Evolutionary conservation across 2,888 invertebrate species (phyloP), one percentile per base, ranked within the genome.

Genomic region (Zhuqinia jingwanae): DNA sequence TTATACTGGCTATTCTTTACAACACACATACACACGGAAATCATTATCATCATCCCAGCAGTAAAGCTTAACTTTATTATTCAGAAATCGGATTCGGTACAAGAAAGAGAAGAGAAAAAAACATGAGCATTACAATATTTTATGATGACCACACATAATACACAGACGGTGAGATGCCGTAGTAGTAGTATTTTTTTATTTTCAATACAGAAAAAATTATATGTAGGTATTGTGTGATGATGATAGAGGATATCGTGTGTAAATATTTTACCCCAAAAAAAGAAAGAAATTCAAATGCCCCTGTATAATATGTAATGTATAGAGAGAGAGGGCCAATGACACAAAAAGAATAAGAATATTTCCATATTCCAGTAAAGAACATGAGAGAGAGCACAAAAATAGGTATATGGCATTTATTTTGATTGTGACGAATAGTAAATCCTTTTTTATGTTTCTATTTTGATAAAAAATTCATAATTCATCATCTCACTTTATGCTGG

Each of bases 1-100:
- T 20, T 30, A 13, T 36, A 36, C 36, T n/a, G n/a, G n/a, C n/a
- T n/a, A n/a, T n/a, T n/a, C n/a, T n/a, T n/a, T n/a, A n/a, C n/a
- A n/a, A n/a, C n/a, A n/a, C n/a, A n/a, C n/a, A n/a, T n/a, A 53
- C 42, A 80, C 70, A 42, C 63, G 75, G 65, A 83, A 83, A 83
- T 81, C 45, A 63, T 79, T 53, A 58, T 73, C 45, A 83, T 75
- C 82, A 83, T 75, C 82, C 58, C 82, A 83, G 82, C 82, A 65
- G 82, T 76, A 63, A 80, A 56, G 70, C 36, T 36, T n/a, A 20
- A 20, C 68, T 68, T 68, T 68, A 68, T 68, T 68, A 68, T 68
- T 68, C 68, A 68, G 68, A 79, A 47, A 50, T 65, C 60, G 15
- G 45, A 42, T 68, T 42, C 42, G 36, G 22, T 0, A 42, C n/a